A percentile compares a stretch with the other conserved stretches of the same genome.
Conservation (phyloP, 2,888 invertebrate genomes). For the Lissonota sp. region DNA sequence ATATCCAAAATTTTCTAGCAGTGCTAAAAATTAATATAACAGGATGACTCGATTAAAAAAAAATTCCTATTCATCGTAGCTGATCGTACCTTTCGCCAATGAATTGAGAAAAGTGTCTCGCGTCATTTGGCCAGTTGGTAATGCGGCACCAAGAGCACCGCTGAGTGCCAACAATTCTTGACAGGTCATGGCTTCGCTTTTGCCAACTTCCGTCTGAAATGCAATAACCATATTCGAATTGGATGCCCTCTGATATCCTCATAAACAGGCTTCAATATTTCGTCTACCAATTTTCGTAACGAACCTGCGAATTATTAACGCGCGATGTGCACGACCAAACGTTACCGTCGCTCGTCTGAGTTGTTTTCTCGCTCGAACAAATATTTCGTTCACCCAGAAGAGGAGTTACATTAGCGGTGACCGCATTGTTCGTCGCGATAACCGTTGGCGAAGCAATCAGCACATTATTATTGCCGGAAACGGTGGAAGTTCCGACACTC, state of each 20-base stretch:
- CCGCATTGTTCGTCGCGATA: slow-evolving; percentile 29
- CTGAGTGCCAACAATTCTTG: slow-evolving; percentile 96
- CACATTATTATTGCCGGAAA: slow-evolving; percentile 32
- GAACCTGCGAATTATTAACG: too few relatives aligned
- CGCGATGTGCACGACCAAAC: slow-evolving; percentile 84
- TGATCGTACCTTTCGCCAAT: slow-evolving; percentile 88
- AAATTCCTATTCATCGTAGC: neutral
- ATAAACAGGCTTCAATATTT: too few relatives aligned
- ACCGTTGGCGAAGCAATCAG: slow-evolving; percentile 12
- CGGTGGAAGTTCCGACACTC: neutral
- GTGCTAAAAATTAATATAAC: neutral
- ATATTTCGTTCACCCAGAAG: slow-evolving; percentile 86
- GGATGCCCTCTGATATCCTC: too few relatives aligned
- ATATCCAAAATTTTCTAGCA: too few relatives aligned
- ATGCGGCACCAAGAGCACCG: slow-evolving; percentile 95
- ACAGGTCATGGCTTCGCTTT: slow-evolving; percentile 91
- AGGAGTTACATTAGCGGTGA: slow-evolving; percentile 68
- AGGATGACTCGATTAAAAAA: slow-evolving; percentile 10
- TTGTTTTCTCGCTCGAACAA: slow-evolving; percentile 95
- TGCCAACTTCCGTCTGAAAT: slow-evolving; percentile 85
- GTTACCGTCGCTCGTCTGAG: slow-evolving; percentile 92
- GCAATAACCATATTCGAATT: slow-evolving; percentile 27
- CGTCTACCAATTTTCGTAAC: too few relatives aligned
- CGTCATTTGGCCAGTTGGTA: slow-evolving; percentile 94
- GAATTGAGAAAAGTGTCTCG: slow-evolving; percentile 93